These are phyloP conservation scores for Polyommatus icarus DNA, from an alignment of 2,888 invertebrate species.

Conservation along the genomic window DNA sequence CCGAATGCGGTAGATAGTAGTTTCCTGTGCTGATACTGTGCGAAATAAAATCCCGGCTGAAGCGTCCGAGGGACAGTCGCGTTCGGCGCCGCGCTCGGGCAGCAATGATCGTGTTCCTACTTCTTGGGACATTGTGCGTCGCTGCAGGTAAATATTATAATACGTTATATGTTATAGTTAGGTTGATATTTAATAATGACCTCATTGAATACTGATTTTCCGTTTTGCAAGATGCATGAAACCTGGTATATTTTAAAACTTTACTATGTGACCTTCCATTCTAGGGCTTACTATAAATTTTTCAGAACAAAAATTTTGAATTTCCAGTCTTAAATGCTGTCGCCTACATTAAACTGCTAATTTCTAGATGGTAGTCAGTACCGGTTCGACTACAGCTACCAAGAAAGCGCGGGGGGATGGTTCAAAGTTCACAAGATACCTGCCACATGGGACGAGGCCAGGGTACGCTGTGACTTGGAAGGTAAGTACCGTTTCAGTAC, in stretches of 20 bases:
- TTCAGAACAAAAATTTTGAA: too few relatives aligned
- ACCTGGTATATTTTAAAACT: too few relatives aligned
- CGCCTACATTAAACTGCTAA: background rate
- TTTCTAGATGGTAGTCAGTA: conserved; percentile 3
- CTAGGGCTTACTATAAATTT: too few relatives aligned
- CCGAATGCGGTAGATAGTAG: conserved; percentile 9
- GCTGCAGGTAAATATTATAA: background rate
- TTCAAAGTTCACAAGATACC: conserved; percentile 12
- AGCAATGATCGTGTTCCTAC: conserved; percentile 1
- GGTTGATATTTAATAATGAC: background rate
- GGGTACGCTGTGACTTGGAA: conserved; percentile 4
- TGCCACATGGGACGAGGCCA: background rate
- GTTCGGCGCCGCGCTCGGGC: background rate
- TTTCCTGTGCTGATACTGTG: conserved; percentile 5
- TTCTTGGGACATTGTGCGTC: background rate
- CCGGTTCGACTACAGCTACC: conserved; percentile 14
- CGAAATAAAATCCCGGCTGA: background rate
- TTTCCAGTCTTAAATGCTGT: background rate
- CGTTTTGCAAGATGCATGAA: too few relatives aligned
- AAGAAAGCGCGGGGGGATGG: background rate
- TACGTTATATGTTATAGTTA: background rate
- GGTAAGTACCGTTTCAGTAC: background rate
- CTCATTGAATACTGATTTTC: background rate
- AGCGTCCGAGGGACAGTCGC: background rate
- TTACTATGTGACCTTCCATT: background rate